A percentile compares a stretch with the other conserved stretches of the same genome.
Conservation (phyloP, 2,888 invertebrate genomes). For the Leptinotarsa rubiginosa region DNA sequence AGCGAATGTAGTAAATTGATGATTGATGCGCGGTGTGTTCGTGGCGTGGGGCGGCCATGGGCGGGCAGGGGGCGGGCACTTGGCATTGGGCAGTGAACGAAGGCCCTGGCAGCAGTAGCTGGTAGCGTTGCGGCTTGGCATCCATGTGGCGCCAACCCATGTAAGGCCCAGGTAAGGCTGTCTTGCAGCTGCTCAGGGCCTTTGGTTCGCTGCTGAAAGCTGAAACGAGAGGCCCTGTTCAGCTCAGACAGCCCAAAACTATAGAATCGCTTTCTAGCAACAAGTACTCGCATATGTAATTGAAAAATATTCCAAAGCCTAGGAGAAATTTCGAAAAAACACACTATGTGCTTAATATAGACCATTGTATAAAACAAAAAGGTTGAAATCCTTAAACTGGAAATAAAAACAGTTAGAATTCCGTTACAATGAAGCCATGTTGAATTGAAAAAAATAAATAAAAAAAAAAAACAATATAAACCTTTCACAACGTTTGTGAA, state of each 20-base stretch:
- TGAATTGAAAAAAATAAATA: too few relatives aligned
- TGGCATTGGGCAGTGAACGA: slow-evolving; percentile 59
- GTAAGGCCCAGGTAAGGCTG: slow-evolving; percentile 64
- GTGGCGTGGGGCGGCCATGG: slow-evolving; percentile 41
- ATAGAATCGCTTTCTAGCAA: slow-evolving; percentile 4
- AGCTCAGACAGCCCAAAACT: slow-evolving; percentile 53
- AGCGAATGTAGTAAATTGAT: slow-evolving; percentile 55
- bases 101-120: slow-evolving; percentile 61
- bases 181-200: slow-evolving; percentile 66
- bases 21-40: slow-evolving; percentile 58
- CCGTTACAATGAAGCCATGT: too few relatives aligned
- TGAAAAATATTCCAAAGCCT: background rate
- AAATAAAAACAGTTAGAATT: too few relatives aligned
- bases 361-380: too few relatives aligned
- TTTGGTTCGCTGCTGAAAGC: slow-evolving; percentile 65
- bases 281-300: slow-evolving; percentile 21
- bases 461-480: too few relatives aligned
- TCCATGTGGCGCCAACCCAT: slow-evolving; percentile 50
- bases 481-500: too few relatives aligned
- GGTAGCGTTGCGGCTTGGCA: slow-evolving; percentile 47
- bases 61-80: slow-evolving; percentile 49
- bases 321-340: too few relatives aligned
- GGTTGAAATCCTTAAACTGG: too few relatives aligned
- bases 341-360: too few relatives aligned
- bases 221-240: slow-evolving; percentile 66